phyloP scores from a whole-genome alignment of 2,113 vertebrate genomes.

The Cynopterus brachyotis region DNA sequence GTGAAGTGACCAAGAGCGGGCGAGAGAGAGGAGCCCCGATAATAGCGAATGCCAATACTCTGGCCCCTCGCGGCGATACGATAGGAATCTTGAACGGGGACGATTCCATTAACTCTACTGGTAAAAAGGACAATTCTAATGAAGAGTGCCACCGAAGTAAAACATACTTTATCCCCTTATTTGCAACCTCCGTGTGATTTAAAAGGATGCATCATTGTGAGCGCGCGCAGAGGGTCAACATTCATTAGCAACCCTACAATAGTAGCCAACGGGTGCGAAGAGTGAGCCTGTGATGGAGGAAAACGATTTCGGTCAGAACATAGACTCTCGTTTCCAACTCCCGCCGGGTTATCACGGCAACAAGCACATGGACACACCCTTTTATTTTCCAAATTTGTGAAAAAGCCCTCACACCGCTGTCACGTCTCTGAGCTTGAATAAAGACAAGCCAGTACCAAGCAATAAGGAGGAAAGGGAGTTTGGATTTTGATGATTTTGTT shows the following conservation, averaged over 20 bases:
- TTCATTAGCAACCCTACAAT: constrained; percentile 55
- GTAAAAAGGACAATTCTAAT: constrained; percentile 47
- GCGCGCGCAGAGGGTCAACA: constrained; percentile 27
- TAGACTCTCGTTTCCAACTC: constrained; percentile 53
- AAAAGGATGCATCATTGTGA: constrained; percentile 8
- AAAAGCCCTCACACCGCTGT: neutral
- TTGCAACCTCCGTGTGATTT: constrained; percentile 51
- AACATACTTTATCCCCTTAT: constrained; percentile 37
- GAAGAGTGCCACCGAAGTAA: constrained; percentile 40
- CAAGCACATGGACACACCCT: constrained; percentile 61
- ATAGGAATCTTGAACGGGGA: neutral
- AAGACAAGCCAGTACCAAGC: neutral
- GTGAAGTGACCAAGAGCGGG: neutral
- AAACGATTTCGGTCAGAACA: constrained; percentile 64
- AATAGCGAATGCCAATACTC: neutral
- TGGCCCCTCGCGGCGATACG: neutral
- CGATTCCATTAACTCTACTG: constrained; percentile 3
- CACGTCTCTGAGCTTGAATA: neutral
- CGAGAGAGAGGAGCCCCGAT: neutral
- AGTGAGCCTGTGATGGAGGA: neutral
- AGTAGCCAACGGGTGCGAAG: constrained; percentile 59
- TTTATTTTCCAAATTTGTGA: constrained; percentile 47
- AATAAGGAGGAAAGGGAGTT: neutral
- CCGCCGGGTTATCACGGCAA: constrained; percentile 17
- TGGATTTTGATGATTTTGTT: neutral